A percentile compares a stretch with the other conserved stretches of the same genome.
Evolutionary conservation across 2,888 invertebrate species (phyloP).

Genomic region (Apodemia duryi): DNA sequence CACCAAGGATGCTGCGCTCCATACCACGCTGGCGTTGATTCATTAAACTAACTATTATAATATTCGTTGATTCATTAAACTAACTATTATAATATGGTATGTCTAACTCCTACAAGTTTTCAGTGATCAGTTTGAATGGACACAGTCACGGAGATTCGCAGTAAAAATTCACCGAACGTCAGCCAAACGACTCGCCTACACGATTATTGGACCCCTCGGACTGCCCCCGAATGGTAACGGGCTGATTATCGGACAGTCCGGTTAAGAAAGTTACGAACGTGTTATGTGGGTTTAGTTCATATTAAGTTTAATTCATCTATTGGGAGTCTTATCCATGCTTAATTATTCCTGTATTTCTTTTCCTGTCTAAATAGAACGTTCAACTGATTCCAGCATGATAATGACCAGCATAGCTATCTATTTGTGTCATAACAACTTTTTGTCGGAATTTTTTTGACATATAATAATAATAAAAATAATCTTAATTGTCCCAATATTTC

Average conservation of each 20-base stretch:
- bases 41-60: no score
- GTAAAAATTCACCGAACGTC: conserved; percentile 64
- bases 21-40: no score
- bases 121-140: conserved; percentile 8
- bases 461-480: no score
- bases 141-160: conserved; percentile 40
- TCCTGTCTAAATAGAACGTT: not conserved
- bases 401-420: not conserved
- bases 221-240: conserved; percentile 48
- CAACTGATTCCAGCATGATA: not conserved
- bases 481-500: no score
- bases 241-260: conserved; percentile 34
- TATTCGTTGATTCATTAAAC: no score
- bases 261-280: conserved; percentile 24
- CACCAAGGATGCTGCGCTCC: no score
- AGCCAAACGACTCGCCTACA: conserved; percentile 46
- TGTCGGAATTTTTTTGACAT: no score
- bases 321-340: not conserved
- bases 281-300: conserved; percentile 15
- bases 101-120: not conserved
- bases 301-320: conserved; percentile 9
- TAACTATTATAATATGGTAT: not conserved
- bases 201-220: conserved; percentile 46
- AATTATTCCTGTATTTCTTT: not conserved
- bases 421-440: no score